Evolutionary conservation across 2,797 vertebrate species (phyloP).

Genomic region (Pseudochirops corinnae): DNA sequence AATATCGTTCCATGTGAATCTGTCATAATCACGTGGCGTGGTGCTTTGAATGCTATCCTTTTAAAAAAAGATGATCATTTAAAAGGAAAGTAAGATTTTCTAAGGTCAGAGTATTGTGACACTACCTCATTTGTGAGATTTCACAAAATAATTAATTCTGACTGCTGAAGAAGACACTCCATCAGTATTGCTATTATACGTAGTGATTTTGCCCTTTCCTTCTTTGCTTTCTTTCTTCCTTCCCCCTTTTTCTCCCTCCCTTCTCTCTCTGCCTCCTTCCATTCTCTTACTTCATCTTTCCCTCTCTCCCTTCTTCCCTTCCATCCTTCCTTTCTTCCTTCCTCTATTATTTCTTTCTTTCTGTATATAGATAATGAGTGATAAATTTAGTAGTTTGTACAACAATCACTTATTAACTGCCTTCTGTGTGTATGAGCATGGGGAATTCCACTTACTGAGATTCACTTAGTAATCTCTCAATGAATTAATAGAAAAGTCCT

Average conservation of each 20-base stretch:
- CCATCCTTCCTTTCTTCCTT: background rate
- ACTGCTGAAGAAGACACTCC: background rate
- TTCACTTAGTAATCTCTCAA: background rate
- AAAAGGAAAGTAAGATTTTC: slow-evolving; percentile 16
- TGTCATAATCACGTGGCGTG: background rate
- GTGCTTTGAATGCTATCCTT: background rate
- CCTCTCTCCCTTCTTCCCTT: background rate
- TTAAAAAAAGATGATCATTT: slow-evolving; percentile 1
- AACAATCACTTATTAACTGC: background rate
- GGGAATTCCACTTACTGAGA: background rate
- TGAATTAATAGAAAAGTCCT: background rate
- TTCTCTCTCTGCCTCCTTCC: background rate
- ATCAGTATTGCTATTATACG: background rate
- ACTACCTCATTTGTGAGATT: background rate
- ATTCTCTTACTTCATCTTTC: background rate
- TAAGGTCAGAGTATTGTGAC: background rate
- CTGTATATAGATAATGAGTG: background rate
- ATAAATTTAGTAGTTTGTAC: background rate
- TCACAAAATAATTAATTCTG: slow-evolving; percentile 15
- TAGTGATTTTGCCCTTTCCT: slow-evolving; percentile 20
- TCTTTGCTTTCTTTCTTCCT: background rate
- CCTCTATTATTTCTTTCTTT: background rate
- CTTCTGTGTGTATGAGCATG: background rate
- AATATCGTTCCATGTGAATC: slow-evolving; percentile 14
- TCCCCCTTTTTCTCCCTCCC: background rate